A percentile compares a stretch with the other conserved stretches of the same genome.
phyloP scores from a whole-genome alignment of 1,140 invertebrate genomes.

The Magallana gigas region DNA sequence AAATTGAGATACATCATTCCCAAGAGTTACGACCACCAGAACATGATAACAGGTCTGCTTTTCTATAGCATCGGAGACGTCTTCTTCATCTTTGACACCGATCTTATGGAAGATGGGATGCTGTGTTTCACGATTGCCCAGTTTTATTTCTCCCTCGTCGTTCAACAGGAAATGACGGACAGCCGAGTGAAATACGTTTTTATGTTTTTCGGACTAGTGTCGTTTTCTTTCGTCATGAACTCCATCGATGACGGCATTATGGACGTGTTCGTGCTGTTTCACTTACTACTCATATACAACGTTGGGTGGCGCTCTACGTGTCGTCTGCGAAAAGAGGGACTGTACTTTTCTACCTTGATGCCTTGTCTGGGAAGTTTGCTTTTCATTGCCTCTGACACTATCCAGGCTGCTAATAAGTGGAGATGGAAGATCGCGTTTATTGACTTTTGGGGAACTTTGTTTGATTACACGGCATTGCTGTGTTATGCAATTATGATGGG shows the following conservation, averaged over 20 bases:
- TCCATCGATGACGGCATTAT: constrained; percentile 30
- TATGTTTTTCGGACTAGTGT: constrained; percentile 32
- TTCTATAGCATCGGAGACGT: constrained; percentile 37
- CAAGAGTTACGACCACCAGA: constrained; percentile 20
- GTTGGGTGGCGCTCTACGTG: constrained; percentile 33
- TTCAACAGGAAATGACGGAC: neutral
- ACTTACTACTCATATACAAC: constrained; percentile 25
- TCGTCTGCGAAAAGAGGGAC: neutral
- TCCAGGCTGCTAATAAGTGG: constrained; percentile 30
- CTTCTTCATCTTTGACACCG: constrained; percentile 39
- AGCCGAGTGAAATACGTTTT: constrained; percentile 31
- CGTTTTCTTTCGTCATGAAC: constrained; percentile 40
- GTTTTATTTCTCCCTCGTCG: constrained; percentile 40
- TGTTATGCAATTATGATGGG: constrained; percentile 22
- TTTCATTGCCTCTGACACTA: constrained; percentile 38
- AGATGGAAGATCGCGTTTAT: neutral
- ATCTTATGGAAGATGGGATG: constrained; percentile 38
- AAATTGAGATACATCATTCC: neutral
- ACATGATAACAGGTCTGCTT: constrained; percentile 12
- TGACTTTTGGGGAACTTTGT: constrained; percentile 13
- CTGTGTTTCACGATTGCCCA: constrained; percentile 36
- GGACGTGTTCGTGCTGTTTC: constrained; percentile 28
- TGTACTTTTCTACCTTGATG: neutral
- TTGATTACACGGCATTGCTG: constrained; percentile 21
- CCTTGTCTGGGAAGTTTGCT: constrained; percentile 25